Evolutionary conservation across 64 coral and sea anemone genomes (phyloP).

Genomic region (Catalaphyllia jardinei): DNA sequence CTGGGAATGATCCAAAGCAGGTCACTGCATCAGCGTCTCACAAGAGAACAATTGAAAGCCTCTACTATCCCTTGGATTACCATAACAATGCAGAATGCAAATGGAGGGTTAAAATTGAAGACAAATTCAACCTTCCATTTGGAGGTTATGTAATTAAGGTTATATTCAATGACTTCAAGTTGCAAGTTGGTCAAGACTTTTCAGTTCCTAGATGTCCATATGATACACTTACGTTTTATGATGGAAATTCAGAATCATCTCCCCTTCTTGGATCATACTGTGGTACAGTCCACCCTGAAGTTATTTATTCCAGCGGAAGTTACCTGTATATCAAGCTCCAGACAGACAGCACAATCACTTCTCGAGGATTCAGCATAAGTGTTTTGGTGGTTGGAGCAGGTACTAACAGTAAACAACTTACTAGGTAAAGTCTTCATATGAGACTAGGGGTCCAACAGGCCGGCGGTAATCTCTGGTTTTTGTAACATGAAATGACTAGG

Average conservation of each 20-base stretch:
- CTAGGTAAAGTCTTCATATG: neutral
- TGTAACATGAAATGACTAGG: too few species aligned
- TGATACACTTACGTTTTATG: neutral
- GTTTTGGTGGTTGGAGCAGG: neutral
- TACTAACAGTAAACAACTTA: neutral
- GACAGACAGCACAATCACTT: neutral
- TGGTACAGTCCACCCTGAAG: neutral
- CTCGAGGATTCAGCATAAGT: neutral
- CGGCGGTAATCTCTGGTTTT: too few species aligned
- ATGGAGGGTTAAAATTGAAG: neutral
- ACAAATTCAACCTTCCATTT: neutral
- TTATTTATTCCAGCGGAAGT: neutral
- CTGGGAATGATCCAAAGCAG: too few species aligned
- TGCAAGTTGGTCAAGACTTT: neutral
- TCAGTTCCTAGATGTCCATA: neutral
- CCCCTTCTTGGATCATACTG: neutral
- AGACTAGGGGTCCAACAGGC: too few species aligned
- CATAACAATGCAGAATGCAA: neutral
- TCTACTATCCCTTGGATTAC: neutral
- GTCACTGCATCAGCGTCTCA: neutral
- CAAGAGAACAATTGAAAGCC: neutral
- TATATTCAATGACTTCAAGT: neutral
- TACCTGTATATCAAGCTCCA: neutral
- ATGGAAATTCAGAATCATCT: neutral
- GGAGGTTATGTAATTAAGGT: neutral